A percentile compares a stretch with the other conserved stretches of the same genome.
Conservation (phyloP, 1,140 invertebrate genomes). For the Dolichoris vasculosae region DNA sequence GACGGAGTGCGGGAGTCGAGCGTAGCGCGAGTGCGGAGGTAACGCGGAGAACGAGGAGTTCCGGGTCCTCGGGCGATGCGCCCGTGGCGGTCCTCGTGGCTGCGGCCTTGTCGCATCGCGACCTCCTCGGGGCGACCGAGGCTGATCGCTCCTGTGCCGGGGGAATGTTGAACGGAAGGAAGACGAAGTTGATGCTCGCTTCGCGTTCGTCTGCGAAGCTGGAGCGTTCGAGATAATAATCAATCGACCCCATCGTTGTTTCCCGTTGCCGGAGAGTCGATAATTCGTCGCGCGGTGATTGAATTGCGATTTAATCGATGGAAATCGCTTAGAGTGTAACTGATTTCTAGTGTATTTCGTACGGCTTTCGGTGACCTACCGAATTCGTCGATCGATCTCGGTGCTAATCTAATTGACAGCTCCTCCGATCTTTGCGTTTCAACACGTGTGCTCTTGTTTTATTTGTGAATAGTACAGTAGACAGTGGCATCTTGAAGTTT, state of each 20-base stretch:
- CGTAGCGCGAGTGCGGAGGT: not conserved
- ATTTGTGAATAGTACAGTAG: constrained; percentile 5
- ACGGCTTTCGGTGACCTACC: too few species aligned
- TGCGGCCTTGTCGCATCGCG: too few species aligned
- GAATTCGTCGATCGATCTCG: not conserved
- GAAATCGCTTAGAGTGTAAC: too few species aligned
- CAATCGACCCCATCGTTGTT: not conserved
- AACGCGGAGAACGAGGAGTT: not conserved
- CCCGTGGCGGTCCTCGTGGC: not conserved
- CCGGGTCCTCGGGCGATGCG: too few species aligned
- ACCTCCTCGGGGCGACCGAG: not conserved
- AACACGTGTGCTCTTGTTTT: not conserved
- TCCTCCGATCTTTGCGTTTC: not conserved
- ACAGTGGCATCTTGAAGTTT: constrained; percentile 22
- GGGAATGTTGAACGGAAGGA: too few species aligned
- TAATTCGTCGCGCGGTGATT: not conserved
- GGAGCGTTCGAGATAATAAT: not conserved
- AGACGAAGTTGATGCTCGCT: not conserved
- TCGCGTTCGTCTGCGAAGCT: too few species aligned
- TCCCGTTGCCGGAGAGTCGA: not conserved
- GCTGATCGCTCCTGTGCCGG: too few species aligned
- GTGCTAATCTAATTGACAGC: not conserved
- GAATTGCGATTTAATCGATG: not conserved
- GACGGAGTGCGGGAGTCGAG: too few species aligned
- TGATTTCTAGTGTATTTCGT: too few species aligned